Evolutionary conservation across 2,888 invertebrate species (phyloP).

Genomic region (Pseudoips prasinana): DNA sequence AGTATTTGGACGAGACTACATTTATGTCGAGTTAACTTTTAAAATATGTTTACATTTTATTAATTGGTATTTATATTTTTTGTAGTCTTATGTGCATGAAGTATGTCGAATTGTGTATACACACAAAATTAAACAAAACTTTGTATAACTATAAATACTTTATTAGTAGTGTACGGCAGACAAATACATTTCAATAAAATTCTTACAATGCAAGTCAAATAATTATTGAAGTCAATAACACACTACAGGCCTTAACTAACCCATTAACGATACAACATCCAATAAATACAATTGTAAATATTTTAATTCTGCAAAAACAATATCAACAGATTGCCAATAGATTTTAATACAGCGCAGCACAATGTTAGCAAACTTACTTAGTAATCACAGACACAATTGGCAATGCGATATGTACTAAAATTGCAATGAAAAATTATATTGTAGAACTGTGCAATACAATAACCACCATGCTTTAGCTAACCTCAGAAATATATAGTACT

Average conservation of each 20-base stretch:
- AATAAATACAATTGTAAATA: slow-evolving; percentile 35
- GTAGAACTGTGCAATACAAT: too few relatives aligned
- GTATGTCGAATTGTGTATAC: too few relatives aligned
- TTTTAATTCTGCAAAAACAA: slow-evolving; percentile 19
- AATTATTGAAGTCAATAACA: slow-evolving; percentile 27
- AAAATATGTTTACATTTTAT: too few relatives aligned
- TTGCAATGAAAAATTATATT: neutral
- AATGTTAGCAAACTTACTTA: slow-evolving; percentile 21
- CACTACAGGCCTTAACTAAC: slow-evolving; percentile 15
- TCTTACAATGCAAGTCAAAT: slow-evolving; percentile 22
- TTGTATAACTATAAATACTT: slow-evolving; percentile 28
- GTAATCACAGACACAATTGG: slow-evolving; percentile 30
- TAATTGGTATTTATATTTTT: too few relatives aligned
- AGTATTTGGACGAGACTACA: too few relatives aligned
- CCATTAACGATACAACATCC: slow-evolving; percentile 29
- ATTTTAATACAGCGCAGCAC: too few relatives aligned
- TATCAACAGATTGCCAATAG: slow-evolving; percentile 16
- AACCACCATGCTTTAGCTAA: too few relatives aligned
- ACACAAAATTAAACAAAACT: too few relatives aligned
- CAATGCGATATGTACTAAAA: slow-evolving; percentile 25
- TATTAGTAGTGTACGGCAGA: slow-evolving; percentile 33
- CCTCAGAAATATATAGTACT: too few relatives aligned
- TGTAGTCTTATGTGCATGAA: too few relatives aligned
- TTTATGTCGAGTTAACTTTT: too few relatives aligned
- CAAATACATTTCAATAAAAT: slow-evolving; percentile 17